Base-by-base conservation (phyloP, 2,888 invertebrate species). In the Chesias legatella region DNA sequence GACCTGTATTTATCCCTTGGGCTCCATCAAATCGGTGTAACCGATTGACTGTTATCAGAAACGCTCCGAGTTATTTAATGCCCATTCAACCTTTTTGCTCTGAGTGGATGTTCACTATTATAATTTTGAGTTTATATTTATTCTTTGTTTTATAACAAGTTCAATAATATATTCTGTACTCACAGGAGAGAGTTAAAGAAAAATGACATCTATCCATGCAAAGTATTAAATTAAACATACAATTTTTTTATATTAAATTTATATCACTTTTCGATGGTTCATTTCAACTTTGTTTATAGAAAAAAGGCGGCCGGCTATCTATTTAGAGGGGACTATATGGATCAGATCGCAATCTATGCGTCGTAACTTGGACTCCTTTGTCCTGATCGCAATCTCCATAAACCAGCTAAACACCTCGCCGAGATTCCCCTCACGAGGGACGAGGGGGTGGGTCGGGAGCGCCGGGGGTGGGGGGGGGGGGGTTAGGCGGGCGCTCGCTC, bases 381-480 rank as follows among this genome's bases (percentile, higher is more conserved):
- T 83, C 79, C 83, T 75, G 80, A 78, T 82, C 74, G 82, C 82
- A 84, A 85, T 85, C 85, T 85, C 81, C 83, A 83, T 85, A 85
- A 84, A 83, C 79, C 83, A 79, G 82, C 81, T 82, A 83, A 84
- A 84, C 83, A 83, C 81, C 84, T 82, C 72, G 73, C 76, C 71
- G 76, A 74, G 81, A 73, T 74, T 74, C 75, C 66, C 72, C 75
- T 69, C 72, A 63, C 73, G 66, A 33, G 51, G 40, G 47, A 57
- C 59, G 59, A 53, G 59, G 61, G 58, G 58, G 56, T n/a, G 40
- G 28, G 49, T 51, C 45, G n/a, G n/a, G 8, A 30, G 34, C 37
- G 33, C 37, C n/a, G n/a, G n/a, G n/a, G n/a, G n/a, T 51, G 47
- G 51, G 46, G 43, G 39, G 51, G 51, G 47, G 51, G 46, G 43